Evolutionary conservation across 2,797 vertebrate species (phyloP).

Genomic region (Microchirus variegatus): DNA sequence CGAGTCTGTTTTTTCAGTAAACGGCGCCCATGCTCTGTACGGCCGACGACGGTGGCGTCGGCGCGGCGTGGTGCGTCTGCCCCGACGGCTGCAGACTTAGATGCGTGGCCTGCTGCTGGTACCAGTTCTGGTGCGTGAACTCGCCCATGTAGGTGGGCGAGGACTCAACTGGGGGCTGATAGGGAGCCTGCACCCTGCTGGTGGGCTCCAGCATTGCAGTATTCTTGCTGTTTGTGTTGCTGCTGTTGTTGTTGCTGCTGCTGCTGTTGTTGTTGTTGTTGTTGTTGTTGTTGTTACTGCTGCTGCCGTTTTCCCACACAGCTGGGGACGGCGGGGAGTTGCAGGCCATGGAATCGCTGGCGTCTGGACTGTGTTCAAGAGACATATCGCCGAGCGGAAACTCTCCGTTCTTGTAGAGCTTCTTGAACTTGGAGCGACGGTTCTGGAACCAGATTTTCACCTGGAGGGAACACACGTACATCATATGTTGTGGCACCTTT

Average conservation of each 20-base stretch:
- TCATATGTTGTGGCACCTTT: not conserved
- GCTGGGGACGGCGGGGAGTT: constrained; percentile 89
- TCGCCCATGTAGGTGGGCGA: constrained; percentile 85
- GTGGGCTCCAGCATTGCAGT: constrained; percentile 73
- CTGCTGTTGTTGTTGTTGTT: constrained; percentile 32
- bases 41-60: constrained; percentile 73
- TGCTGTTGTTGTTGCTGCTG: constrained; percentile 14
- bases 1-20: constrained; percentile 75
- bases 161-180: constrained; percentile 81
- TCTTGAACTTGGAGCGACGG: constrained; percentile 94
- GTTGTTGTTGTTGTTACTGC: constrained; percentile 17
- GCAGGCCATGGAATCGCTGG: constrained; percentile 94
- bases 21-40: constrained; percentile 85
- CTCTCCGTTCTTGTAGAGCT: constrained; percentile 93
- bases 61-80: constrained; percentile 82
- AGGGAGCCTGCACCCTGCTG: constrained; percentile 80
- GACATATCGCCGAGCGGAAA: constrained; percentile 84
- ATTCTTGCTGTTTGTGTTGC: constrained; percentile 39
- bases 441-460: constrained; percentile 98
- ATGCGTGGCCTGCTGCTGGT: constrained; percentile 86
- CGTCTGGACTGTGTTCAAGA: constrained; percentile 90
- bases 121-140: constrained; percentile 89
- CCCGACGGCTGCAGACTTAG: constrained; percentile 76
- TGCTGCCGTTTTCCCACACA: constrained; percentile 85
- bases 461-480: constrained; percentile 63